These are phyloP conservation scores for Bos taurus DNA, from an alignment of 2,113 vertebrate species.

Conservation along the genomic window DNA sequence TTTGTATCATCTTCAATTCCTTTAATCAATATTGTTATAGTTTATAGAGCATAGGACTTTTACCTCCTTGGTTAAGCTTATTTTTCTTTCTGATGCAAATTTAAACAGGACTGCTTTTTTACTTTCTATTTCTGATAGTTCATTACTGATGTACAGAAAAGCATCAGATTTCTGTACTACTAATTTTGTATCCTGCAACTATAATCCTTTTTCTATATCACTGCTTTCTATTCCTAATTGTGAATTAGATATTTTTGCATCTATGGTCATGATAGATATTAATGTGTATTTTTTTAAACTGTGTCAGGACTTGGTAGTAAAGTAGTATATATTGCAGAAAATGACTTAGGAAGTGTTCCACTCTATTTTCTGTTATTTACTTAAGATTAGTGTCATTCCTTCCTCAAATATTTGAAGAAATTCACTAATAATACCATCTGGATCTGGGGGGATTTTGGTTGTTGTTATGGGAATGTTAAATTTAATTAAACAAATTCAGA, in stretches of 20 bases:
- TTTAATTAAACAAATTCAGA: slow-evolving; percentile 5
- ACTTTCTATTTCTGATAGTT: background rate
- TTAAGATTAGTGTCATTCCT: background rate
- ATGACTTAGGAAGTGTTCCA: background rate
- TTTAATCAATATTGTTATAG: background rate
- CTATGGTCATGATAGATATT: background rate
- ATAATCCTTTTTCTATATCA: background rate
- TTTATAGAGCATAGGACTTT: background rate
- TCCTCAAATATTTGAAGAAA: background rate
- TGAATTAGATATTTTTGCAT: background rate
- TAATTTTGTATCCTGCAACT: background rate
- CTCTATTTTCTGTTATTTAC: background rate
- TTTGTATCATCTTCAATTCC: background rate
- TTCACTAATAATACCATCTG: background rate
- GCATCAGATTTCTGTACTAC: background rate
- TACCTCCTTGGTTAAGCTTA: background rate
- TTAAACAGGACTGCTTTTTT: background rate
- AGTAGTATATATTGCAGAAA: background rate
- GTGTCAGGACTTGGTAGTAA: background rate
- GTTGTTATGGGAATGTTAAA: background rate
- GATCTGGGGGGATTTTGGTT: background rate
- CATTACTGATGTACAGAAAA: background rate
- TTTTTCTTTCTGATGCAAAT: background rate
- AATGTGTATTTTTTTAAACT: background rate
- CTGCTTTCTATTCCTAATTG: background rate